Evolutionary conservation across 2,888 invertebrate genomes (phyloP).

Genomic region (Sesia apiformis): DNA sequence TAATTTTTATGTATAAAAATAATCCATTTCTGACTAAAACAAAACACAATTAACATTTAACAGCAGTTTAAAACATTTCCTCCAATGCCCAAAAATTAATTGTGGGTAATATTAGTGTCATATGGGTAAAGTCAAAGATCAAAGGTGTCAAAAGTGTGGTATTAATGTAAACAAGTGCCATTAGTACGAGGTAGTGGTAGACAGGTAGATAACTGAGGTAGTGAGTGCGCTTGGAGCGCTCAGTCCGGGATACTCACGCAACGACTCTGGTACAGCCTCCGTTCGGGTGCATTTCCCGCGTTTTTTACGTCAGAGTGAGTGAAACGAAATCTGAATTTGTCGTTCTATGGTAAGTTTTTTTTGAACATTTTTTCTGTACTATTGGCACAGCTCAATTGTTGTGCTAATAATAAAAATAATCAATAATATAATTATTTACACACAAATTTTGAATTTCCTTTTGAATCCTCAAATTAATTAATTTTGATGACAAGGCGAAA

Average conservation of each 20-base stretch:
- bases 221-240: slow-evolving; percentile 1
- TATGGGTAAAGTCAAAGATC: slow-evolving; percentile 1
- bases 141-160: slow-evolving; percentile 8
- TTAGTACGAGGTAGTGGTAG: slow-evolving; percentile 5
- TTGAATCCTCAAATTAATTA: no score
- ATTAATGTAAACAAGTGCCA: slow-evolving; percentile 9
- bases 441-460: no score
- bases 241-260: background rate
- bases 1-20: no score
- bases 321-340: background rate
- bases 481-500: no score
- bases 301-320: no score
- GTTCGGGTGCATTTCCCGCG: background rate
- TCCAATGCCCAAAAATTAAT: background rate
- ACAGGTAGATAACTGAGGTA: background rate
- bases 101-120: background rate
- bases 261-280: background rate
- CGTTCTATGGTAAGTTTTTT: background rate
- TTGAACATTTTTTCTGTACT: no score
- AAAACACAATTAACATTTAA: no score
- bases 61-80: no score
- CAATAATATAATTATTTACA: no score
- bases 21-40: no score
- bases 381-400: no score
- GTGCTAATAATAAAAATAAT: no score